Percentiles rank a stretch among this genome's conserved stretches.
phyloP scores from a whole-genome alignment of 2,888 invertebrate genomes.

The Sphecodes monilicornis region DNA sequence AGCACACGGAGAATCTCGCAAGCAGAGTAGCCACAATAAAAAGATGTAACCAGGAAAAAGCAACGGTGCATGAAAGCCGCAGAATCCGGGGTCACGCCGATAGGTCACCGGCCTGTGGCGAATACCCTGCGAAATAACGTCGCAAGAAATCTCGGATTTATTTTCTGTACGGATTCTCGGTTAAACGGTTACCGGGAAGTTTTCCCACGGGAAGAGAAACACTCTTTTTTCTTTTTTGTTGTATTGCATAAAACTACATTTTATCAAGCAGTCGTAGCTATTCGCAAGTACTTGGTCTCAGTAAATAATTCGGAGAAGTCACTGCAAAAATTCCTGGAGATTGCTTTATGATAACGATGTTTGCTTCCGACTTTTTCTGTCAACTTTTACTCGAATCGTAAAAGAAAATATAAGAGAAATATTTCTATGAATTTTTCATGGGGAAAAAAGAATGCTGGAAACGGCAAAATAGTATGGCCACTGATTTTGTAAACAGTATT shows the following conservation, averaged over 20 bases:
- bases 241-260: background rate
- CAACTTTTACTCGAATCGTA: background rate
- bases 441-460: no score
- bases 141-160: slow-evolving; percentile 2
- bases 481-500: no score
- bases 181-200: background rate
- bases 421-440: background rate
- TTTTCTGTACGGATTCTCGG: background rate
- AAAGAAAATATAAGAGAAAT: background rate
- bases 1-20: background rate
- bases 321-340: background rate
- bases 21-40: slow-evolving; percentile 18
- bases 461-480: no score
- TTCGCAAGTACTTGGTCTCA: background rate
- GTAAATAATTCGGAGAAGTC: background rate
- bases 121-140: slow-evolving; percentile 43
- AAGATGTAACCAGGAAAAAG: slow-evolving; percentile 16
- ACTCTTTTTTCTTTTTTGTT: background rate
- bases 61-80: slow-evolving; percentile 33
- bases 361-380: background rate
- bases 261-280: background rate
- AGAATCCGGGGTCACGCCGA: slow-evolving; percentile 40
- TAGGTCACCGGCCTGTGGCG: slow-evolving; percentile 44
- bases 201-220: background rate
- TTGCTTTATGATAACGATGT: background rate